These are phyloP conservation scores for Pentalonia nigronervosa DNA, from an alignment of 1,140 invertebrate genomes.

Conservation along the genomic window DNA sequence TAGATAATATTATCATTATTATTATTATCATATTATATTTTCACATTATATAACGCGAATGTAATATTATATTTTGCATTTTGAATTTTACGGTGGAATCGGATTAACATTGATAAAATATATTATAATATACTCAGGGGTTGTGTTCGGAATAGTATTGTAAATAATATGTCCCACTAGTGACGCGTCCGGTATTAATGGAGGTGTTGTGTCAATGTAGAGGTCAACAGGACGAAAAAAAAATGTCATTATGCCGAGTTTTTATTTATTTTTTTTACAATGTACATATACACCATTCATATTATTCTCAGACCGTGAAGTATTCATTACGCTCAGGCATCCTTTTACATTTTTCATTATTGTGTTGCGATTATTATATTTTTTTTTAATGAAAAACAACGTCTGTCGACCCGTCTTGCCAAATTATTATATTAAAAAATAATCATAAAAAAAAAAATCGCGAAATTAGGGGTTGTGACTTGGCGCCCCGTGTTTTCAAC, in stretches of 20 bases:
- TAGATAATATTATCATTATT: not conserved
- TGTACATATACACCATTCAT: constrained; percentile 20
- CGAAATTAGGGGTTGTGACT: constrained; percentile 54
- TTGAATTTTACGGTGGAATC: not conserved
- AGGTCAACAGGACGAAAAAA: constrained; percentile 17
- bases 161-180: not conserved
- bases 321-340: constrained; percentile 47
- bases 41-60: not conserved
- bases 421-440: constrained; percentile 58
- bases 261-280: not conserved
- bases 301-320: constrained; percentile 51
- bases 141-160: not conserved
- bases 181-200: constrained; percentile 24
- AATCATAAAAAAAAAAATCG: constrained; percentile 53
- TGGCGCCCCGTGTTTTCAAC: constrained; percentile 40
- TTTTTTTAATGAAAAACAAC: constrained; percentile 55
- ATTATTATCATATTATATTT: not conserved
- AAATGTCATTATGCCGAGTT: constrained; percentile 23
- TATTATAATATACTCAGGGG: not conserved
- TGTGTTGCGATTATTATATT: constrained; percentile 38
- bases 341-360: constrained; percentile 57
- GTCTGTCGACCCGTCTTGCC: constrained; percentile 53
- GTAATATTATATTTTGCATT: not conserved
- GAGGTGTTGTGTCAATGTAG: constrained; percentile 28
- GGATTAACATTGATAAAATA: not conserved